Conservation (phyloP, 2,888 invertebrate species). For the Craniophora ligustri region DNA sequence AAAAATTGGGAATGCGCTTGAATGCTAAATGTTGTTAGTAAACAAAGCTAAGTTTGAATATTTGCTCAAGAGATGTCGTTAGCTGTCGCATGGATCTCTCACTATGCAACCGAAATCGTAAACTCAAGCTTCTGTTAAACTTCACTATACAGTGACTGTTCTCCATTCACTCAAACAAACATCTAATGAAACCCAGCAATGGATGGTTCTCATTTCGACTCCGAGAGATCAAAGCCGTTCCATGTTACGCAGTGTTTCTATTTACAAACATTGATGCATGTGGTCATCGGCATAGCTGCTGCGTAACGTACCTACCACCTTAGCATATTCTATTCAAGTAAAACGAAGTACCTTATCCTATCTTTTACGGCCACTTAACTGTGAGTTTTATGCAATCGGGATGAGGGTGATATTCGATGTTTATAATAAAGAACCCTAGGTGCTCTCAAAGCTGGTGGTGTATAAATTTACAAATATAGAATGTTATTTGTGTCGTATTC, state of each 20-base stretch:
- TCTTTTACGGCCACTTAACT: slow-evolving; percentile 52
- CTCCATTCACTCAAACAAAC: slow-evolving; percentile 50
- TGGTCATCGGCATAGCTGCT: slow-evolving; percentile 87
- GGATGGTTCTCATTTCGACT: slow-evolving; percentile 63
- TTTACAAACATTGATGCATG: slow-evolving; percentile 89
- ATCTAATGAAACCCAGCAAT: slow-evolving; percentile 62
- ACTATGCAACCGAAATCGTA: slow-evolving; percentile 42
- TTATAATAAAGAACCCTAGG: slow-evolving; percentile 63
- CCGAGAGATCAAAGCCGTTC: slow-evolving; percentile 70
- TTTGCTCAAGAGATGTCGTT: slow-evolving; percentile 72
- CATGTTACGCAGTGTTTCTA: slow-evolving; percentile 80
- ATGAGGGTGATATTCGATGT: slow-evolving; percentile 67
- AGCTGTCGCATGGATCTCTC: slow-evolving; percentile 61
- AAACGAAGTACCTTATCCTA: slow-evolving; percentile 65
- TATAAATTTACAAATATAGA: slow-evolving; percentile 88
- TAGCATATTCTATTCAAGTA: slow-evolving; percentile 77
- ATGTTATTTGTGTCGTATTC: slow-evolving; percentile 89
- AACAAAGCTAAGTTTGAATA: slow-evolving; percentile 73
- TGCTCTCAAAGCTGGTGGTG: slow-evolving; percentile 79
- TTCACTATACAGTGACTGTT: slow-evolving; percentile 62
- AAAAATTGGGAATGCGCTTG: slow-evolving; percentile 33
- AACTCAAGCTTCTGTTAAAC: slow-evolving; percentile 40
- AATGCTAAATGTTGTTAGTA: slow-evolving; percentile 74
- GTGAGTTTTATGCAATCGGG: slow-evolving; percentile 55
- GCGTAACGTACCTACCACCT: slow-evolving; percentile 85